phyloP scores from a whole-genome alignment of 2,888 invertebrate species.

The Pseudococcus longispinus region DNA sequence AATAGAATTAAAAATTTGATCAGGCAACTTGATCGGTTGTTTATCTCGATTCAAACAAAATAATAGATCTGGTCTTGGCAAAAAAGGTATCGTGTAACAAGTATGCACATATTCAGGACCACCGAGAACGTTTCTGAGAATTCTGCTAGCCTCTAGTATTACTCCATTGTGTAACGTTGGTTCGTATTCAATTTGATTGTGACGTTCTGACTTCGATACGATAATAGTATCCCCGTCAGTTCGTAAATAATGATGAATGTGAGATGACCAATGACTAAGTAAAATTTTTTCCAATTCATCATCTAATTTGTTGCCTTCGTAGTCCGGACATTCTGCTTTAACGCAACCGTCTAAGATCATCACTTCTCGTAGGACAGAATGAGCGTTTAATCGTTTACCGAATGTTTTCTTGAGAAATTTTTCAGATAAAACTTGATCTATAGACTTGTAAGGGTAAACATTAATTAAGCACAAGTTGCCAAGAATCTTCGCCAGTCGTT shows the following conservation, averaged over 20 bases:
- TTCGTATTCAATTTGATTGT: background rate
- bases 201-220: background rate
- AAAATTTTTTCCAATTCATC: background rate
- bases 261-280: background rate
- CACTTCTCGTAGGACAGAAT: background rate
- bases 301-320: background rate
- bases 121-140: background rate
- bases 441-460: background rate
- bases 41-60: background rate
- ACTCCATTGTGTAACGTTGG: background rate
- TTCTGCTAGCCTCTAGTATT: background rate
- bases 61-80: background rate
- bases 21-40: background rate
- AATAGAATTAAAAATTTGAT: background rate
- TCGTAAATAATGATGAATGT: background rate
- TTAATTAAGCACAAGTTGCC: background rate
- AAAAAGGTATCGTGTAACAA: background rate
- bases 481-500: slow-evolving; percentile 1
- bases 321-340: slow-evolving; percentile 1
- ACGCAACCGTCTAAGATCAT: background rate
- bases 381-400: background rate
- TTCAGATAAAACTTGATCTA: background rate
- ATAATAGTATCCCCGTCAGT: background rate
- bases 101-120: background rate
- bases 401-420: background rate